Percentiles rank a stretch among this genome's conserved stretches.
Evolutionary conservation across 2,797 vertebrate species (phyloP).

Genomic region (Chanos chanos): DNA sequence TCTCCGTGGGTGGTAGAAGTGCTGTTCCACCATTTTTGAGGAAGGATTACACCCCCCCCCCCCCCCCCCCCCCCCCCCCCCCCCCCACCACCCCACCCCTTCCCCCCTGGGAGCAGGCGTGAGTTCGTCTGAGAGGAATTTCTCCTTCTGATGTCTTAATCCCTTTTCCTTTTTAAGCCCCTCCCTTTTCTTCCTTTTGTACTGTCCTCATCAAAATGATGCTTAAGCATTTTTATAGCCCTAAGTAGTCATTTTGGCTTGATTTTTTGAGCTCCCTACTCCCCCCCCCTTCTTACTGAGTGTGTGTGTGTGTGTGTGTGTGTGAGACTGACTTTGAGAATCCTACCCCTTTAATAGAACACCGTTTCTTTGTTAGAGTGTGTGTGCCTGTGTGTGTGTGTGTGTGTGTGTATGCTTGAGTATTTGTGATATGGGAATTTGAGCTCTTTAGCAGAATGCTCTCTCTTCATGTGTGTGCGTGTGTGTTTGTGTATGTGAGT

Average conservation of each 20-base stretch:
- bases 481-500: not conserved
- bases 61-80: constrained; percentile 56
- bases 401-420: constrained; percentile 1
- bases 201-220: constrained; percentile 52
- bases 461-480: constrained; percentile 8
- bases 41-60: constrained; percentile 58
- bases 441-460: no score
- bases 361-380: not conserved
- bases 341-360: no score
- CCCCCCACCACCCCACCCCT: constrained; percentile 33
- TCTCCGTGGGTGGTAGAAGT: constrained; percentile 62
- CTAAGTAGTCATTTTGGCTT: constrained; percentile 37
- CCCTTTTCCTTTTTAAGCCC: constrained; percentile 28
- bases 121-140: constrained; percentile 55
- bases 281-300: constrained; percentile 4
- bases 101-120: constrained; percentile 61
- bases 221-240: constrained; percentile 34
- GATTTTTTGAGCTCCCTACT: constrained; percentile 6
- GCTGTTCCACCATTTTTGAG: constrained; percentile 61
- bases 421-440: not conserved
- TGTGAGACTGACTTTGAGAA: not conserved
- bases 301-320: constrained; percentile 5
- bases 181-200: constrained; percentile 34
- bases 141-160: constrained; percentile 65
- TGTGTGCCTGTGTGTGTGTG: constrained; percentile 21